These are phyloP conservation scores for Mamestra configurata DNA, from an alignment of 1,140 invertebrate species.

Conservation along the genomic window DNA sequence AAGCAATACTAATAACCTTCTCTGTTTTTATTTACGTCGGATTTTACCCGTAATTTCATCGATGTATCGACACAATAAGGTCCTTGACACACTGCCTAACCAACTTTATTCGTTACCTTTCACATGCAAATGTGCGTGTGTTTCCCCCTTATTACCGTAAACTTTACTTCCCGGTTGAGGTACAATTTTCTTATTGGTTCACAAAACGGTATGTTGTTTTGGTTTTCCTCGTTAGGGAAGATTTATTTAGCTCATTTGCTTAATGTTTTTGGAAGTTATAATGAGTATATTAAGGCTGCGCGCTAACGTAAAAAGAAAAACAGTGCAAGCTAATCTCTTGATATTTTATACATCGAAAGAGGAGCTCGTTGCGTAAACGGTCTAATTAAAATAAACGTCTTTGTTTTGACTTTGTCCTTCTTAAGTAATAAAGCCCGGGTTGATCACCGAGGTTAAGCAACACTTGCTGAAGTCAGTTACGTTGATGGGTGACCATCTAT, in stretches of 20 bases:
- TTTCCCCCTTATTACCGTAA: slow-evolving; percentile 26
- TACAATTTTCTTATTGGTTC: slow-evolving; percentile 7
- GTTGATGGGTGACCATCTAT: too few relatives aligned
- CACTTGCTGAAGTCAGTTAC: too few relatives aligned
- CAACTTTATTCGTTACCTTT: neutral
- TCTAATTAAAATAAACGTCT: too few relatives aligned
- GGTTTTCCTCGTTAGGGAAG: neutral
- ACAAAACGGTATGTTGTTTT: slow-evolving; percentile 22
- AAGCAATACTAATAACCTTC: neutral
- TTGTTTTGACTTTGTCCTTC: too few relatives aligned
- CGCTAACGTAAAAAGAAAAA: too few relatives aligned
- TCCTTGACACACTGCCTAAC: slow-evolving; percentile 35
- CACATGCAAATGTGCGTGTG: slow-evolving; percentile 47
- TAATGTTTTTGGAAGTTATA: neutral
- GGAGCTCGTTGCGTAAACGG: too few relatives aligned
- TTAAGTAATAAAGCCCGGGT: too few relatives aligned
- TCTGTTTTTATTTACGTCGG: neutral
- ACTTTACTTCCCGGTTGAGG: slow-evolving; percentile 7
- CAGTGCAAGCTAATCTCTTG: too few relatives aligned
- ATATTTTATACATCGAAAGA: too few relatives aligned
- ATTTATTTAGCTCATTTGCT: neutral
- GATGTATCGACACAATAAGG: slow-evolving; percentile 2
- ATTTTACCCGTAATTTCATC: neutral
- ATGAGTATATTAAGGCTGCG: neutral
- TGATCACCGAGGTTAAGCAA: too few relatives aligned